Percentiles rank a stretch among this genome's conserved stretches.
Evolutionary conservation across 2,888 invertebrate species (phyloP).

Genomic region (Microchrysa polita): DNA sequence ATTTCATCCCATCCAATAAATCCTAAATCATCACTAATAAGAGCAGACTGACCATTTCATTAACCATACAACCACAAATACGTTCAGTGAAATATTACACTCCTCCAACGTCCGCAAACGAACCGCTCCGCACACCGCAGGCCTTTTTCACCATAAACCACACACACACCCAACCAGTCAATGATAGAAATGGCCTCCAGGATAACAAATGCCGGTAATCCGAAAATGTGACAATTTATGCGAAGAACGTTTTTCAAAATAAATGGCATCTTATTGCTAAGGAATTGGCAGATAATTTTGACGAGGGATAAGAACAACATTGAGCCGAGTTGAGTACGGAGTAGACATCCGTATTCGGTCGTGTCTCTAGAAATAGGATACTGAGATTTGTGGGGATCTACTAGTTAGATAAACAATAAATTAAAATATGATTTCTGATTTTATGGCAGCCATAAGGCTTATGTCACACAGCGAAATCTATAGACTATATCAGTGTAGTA

Average conservation of each 20-base stretch:
- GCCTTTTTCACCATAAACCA: no score
- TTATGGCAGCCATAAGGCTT: constrained; percentile 9
- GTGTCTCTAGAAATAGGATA: background rate
- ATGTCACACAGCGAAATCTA: background rate
- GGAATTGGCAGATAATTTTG: constrained; percentile 23
- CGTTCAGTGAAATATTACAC: no score
- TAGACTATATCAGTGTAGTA: background rate
- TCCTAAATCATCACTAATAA: no score
- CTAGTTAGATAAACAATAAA: constrained; percentile 14
- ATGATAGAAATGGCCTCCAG: no score
- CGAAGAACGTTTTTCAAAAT: constrained; percentile 39
- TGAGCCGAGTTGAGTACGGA: background rate
- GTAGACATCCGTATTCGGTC: background rate
- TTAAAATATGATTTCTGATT: constrained; percentile 32
- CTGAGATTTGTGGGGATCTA: background rate
- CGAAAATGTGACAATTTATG: constrained; percentile 40
- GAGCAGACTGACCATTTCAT: no score
- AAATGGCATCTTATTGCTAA: constrained; percentile 36
- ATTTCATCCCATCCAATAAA: no score
- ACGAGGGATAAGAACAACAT: background rate
- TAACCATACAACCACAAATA: no score
- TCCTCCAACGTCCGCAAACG: no score
- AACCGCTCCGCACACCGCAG: no score
- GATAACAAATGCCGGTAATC: constrained; percentile 36
- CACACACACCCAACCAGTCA: no score